Evolutionary conservation across 2,888 invertebrate genomes (phyloP), one percentile per base, ranked within the genome.

Genomic region (Yponomeuta sedellus): DNA sequence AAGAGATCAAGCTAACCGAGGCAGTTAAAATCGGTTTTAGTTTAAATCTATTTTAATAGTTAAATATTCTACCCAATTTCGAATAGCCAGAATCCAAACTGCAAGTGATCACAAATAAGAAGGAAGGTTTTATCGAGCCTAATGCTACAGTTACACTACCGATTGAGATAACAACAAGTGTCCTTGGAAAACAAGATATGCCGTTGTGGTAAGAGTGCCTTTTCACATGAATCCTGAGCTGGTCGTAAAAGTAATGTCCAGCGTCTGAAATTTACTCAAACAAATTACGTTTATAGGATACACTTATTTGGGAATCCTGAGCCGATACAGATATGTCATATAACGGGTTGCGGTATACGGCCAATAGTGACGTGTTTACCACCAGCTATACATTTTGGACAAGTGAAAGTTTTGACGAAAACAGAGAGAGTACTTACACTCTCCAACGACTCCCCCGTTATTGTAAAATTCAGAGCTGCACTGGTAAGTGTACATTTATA

Each of bases 371-470:
- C 94, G 8, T 90, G 93, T 56, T 79, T 84, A 22, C 94, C 94
- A 0, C 82, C 88, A 64, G 82, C 88, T n/a, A 74, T 95, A 16
- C 91, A 94, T 78, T 95, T 94, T 91, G 94, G 93, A 0, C 89
- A 92, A 70, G 89, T 94, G 0, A 89, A 92, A 64, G 85, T 95
- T 34, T 82, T 96, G 25, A 83, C 82, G 16, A 86, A 82, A 67
- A 82, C 83, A 44, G 83, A 88, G 2, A 91, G 92, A 81, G 75
- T 74, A 0, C 77, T 96, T 0, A 87, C 84, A 0, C 77, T 96
- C 0, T 91, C 91, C 67, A 96, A 95, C 74, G 94, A 95, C 76
- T 95, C 95, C 0, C 95, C 95, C 0, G 94, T 96, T 58, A 77
- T 88, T 63, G 94, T 95, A 0, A 78, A 89, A 70, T 93, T 92